A percentile compares a stretch with the other conserved stretches of the same genome.
Evolutionary conservation across 2,113 vertebrate species (phyloP).

Genomic region (Scolopax mira): DNA sequence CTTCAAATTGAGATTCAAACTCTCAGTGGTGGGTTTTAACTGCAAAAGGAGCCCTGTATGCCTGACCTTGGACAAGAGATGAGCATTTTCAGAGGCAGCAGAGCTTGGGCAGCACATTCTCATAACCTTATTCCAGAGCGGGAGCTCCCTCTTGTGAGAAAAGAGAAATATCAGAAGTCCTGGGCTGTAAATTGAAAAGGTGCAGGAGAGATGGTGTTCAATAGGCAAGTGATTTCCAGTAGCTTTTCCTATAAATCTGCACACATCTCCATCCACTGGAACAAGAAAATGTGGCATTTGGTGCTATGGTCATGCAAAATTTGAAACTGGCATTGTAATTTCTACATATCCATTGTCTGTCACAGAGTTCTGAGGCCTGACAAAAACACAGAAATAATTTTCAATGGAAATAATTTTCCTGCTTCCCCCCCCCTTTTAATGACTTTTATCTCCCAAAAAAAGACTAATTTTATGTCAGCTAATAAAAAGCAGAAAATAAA

Average conservation of each 20-base stretch:
- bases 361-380: not conserved
- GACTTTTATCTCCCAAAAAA: not conserved
- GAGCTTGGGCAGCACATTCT: not conserved
- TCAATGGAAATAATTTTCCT: not conserved
- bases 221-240: not conserved
- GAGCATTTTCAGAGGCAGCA: not conserved
- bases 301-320: not conserved
- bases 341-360: not conserved
- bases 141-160: slow-evolving; percentile 67
- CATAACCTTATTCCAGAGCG: not conserved
- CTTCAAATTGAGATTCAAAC: not conserved
- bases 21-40: not conserved
- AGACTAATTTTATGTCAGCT: not conserved
- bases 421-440: rapidly evolving
- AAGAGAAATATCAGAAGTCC: not conserved
- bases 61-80: not conserved
- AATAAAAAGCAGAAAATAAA: slow-evolving; percentile 45
- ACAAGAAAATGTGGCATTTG: not conserved
- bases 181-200: not conserved
- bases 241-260: not conserved
- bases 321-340: not conserved
- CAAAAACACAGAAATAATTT: not conserved
- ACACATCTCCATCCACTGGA: not conserved
- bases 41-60: not conserved
- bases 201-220: not conserved